These are phyloP conservation scores for Andrena minutula DNA, from an alignment of 2,888 invertebrate genomes.

Conservation along the genomic window DNA sequence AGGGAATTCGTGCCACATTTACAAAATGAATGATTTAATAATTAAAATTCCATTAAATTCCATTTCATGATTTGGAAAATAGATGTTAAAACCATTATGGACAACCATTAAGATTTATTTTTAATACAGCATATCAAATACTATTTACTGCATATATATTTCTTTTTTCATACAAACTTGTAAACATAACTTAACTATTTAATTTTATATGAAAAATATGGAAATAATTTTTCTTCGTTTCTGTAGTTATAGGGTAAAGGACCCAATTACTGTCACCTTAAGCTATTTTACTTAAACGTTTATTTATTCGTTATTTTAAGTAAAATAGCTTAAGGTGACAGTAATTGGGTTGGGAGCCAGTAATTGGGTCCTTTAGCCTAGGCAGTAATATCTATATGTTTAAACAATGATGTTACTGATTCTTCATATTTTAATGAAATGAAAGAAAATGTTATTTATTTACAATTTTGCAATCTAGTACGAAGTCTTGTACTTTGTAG, in stretches of 20 bases:
- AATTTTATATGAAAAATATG: constrained; percentile 1
- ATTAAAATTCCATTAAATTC: constrained; percentile 16
- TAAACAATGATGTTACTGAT: constrained; percentile 26
- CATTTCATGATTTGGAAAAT: background rate
- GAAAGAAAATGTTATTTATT: constrained; percentile 28
- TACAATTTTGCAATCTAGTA: constrained; percentile 35
- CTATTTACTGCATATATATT: constrained; percentile 20
- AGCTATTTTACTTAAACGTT: too few relatives aligned
- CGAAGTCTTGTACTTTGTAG: constrained; percentile 23
- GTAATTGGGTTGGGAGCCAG: too few relatives aligned
- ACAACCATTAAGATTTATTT: constrained; percentile 23
- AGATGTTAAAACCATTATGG: constrained; percentile 1
- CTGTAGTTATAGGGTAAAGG: too few relatives aligned
- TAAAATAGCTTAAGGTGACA: too few relatives aligned
- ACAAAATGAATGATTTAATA: constrained; percentile 46
- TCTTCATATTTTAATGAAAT: constrained; percentile 26
- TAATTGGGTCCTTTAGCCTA: too few relatives aligned
- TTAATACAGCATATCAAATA: constrained; percentile 4
- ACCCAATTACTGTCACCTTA: too few relatives aligned
- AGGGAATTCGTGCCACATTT: constrained; percentile 69
- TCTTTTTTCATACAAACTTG: constrained; percentile 23
- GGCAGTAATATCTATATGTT: constrained; percentile 25
- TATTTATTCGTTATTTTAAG: too few relatives aligned
- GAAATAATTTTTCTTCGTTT: constrained; percentile 7
- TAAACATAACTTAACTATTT: constrained; percentile 23